Evolutionary conservation across 2,797 vertebrate genomes (phyloP).

Genomic region (Enoplosus armatus): DNA sequence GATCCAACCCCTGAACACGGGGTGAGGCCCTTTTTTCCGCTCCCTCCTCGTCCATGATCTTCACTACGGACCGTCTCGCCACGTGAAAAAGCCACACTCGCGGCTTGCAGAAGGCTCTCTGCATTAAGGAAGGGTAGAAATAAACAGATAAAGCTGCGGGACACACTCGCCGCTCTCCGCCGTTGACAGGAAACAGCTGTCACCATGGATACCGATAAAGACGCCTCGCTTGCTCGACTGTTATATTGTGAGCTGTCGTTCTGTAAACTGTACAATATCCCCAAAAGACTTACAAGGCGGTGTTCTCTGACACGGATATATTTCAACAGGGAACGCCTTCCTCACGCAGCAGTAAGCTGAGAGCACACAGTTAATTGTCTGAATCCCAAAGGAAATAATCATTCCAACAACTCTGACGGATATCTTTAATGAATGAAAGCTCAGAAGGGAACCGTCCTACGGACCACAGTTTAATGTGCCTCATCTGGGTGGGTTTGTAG

Average conservation of each 20-base stretch:
- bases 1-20: background rate
- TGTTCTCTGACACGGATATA: background rate
- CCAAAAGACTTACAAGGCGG: background rate
- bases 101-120: background rate
- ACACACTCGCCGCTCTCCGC: background rate
- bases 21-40: background rate
- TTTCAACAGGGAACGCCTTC: background rate
- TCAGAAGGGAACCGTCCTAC: background rate
- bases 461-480: background rate
- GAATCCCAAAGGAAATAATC: background rate
- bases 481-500: background rate
- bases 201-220: slow-evolving; percentile 9
- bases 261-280: background rate
- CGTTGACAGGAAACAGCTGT: slow-evolving; percentile 30
- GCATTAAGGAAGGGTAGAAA: slow-evolving; percentile 4
- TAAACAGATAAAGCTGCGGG: slow-evolving; percentile 15
- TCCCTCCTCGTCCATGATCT: background rate
- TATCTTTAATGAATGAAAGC: slow-evolving; percentile 5
- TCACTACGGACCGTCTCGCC: background rate
- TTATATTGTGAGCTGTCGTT: background rate
- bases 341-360: background rate
- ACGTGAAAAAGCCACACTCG: background rate
- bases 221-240: background rate
- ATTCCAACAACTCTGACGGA: background rate
- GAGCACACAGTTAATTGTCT: background rate